Percentiles rank a stretch among this genome's conserved stretches.
Conservation (phyloP, 2,888 invertebrate species). For the Clanis bilineata region DNA sequence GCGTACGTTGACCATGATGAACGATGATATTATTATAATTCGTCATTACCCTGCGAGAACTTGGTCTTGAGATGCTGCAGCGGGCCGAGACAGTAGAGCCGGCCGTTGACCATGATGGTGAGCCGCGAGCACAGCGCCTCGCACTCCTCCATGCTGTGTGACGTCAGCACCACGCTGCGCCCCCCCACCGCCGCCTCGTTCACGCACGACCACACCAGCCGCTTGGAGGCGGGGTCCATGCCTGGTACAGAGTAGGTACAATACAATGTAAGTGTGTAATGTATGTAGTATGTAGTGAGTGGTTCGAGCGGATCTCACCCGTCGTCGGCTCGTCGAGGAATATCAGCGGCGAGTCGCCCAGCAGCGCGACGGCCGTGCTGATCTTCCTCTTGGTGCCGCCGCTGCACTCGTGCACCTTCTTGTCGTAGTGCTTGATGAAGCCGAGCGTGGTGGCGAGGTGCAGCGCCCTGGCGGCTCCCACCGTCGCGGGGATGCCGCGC, state of each 20-base stretch:
- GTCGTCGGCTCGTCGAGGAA: constrained; percentile 86
- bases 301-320: too few species aligned
- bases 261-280: too few species aligned
- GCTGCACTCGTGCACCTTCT: constrained; percentile 84
- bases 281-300: too few species aligned
- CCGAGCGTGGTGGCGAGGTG: constrained; percentile 81
- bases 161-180: constrained; percentile 88
- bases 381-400: constrained; percentile 90
- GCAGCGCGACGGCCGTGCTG: constrained; percentile 87
- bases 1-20: too few species aligned
- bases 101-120: constrained; percentile 90
- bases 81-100: constrained; percentile 87
- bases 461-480: constrained; percentile 67
- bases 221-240: constrained; percentile 91
- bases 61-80: constrained; percentile 83
- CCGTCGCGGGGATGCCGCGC: constrained; percentile 80
- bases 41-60: constrained; percentile 82
- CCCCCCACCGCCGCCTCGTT: constrained; percentile 79
- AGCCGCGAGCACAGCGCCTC: constrained; percentile 90
- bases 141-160: constrained; percentile 89
- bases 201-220: constrained; percentile 90
- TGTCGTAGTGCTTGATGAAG: constrained; percentile 83
- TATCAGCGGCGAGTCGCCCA: constrained; percentile 86
- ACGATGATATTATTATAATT: neutral
- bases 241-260: too few species aligned